Conservation (phyloP, 30 jellyfish, hydroid and myxozoan species). For the Aurelia aurita region DNA sequence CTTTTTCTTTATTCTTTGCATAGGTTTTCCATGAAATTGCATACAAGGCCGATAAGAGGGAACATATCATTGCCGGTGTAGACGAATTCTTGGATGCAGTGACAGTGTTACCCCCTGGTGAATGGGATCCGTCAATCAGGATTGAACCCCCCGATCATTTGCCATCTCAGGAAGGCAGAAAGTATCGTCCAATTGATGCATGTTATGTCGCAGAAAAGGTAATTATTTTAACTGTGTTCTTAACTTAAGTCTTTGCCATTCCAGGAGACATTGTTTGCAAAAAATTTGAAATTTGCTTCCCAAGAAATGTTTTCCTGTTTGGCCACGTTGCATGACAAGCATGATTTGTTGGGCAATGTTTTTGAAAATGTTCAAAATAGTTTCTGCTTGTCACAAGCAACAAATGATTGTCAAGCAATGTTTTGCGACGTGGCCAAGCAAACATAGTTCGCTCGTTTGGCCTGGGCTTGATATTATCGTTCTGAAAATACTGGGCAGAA, state of each 20-base stretch:
- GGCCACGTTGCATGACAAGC: too few relatives aligned
- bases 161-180: slow-evolving; percentile 77
- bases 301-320: too few relatives aligned
- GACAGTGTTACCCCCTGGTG: slow-evolving; percentile 98
- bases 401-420: too few relatives aligned
- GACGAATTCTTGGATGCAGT: slow-evolving; percentile 98
- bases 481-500: neutral
- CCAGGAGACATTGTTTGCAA: too few relatives aligned
- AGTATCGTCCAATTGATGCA: slow-evolving; percentile 40
- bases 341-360: too few relatives aligned
- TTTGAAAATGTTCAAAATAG: too few relatives aligned
- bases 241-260: too few relatives aligned
- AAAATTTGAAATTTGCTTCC: too few relatives aligned
- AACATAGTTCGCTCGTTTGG: too few relatives aligned
- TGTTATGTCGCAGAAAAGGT: slow-evolving; percentile 28
- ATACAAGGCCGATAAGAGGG: slow-evolving; percentile 90
- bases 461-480: neutral
- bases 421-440: too few relatives aligned
- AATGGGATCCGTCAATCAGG: slow-evolving; percentile 97
- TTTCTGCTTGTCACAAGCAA: too few relatives aligned
- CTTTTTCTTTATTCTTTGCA: neutral
- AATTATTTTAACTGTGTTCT: neutral
- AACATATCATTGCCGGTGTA: slow-evolving; percentile 96
- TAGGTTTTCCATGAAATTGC: slow-evolving; percentile 98
- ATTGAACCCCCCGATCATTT: slow-evolving; percentile 91